Evolutionary conservation across 2,113 vertebrate genomes (phyloP).

Genomic region (Oryzias curvinotus): DNA sequence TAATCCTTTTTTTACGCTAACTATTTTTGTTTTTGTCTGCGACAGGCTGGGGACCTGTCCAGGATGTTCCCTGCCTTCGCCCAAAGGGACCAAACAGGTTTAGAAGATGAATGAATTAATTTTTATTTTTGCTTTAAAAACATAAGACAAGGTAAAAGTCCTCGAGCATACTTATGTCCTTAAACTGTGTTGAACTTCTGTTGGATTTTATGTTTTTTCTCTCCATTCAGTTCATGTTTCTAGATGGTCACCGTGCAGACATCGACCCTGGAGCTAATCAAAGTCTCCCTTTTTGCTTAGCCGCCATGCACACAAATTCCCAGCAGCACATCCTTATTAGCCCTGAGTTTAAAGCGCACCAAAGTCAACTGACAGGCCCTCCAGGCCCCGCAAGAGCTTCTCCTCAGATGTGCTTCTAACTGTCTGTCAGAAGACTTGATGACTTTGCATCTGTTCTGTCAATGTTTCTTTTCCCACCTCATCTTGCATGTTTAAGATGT

Average conservation of each 20-base stretch:
- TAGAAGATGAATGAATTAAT: not conserved
- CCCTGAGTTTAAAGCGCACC: conserved; percentile 60
- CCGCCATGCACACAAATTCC: conserved; percentile 65
- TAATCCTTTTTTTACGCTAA: not conserved
- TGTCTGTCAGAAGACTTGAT: conserved; percentile 44
- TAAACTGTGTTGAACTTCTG: conserved; percentile 22
- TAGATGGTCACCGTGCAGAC: conserved; percentile 21
- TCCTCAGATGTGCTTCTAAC: conserved; percentile 53
- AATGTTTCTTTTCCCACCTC: conserved; percentile 46
- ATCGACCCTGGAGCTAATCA: conserved; percentile 52
- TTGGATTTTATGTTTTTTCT: conserved; percentile 8
- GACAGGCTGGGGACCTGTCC: too few relatives aligned
- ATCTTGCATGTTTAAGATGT: conserved; percentile 15
- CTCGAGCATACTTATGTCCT: conserved; percentile 17
- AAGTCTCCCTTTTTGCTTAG: conserved; percentile 54
- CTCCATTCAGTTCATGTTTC: conserved; percentile 23
- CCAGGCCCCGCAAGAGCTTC: conserved; percentile 40
- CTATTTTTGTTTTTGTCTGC: not conserved
- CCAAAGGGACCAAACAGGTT: not conserved
- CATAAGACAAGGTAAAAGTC: conserved; percentile 1
- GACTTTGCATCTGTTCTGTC: conserved; percentile 44
- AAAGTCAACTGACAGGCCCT: conserved; percentile 58
- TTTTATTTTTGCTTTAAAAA: conserved; percentile 24
- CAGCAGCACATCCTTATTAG: conserved; percentile 70
- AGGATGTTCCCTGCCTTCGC: too few relatives aligned